Evolutionary conservation across 2,113 vertebrate genomes (phyloP).

Genomic region (Nicator chloris): DNA sequence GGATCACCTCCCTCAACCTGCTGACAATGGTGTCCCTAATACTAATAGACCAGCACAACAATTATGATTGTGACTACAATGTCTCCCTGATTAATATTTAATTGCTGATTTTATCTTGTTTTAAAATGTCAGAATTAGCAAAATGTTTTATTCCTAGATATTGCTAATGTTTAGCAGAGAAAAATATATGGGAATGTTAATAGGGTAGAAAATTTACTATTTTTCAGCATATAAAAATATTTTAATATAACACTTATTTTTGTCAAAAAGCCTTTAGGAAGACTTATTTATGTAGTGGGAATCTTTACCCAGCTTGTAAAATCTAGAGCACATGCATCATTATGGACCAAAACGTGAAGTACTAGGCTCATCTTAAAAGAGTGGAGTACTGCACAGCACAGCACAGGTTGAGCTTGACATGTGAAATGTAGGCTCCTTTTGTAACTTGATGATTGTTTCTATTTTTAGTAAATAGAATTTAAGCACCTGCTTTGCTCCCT

Average conservation of each 20-base stretch:
- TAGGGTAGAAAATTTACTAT: neutral
- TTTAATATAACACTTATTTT: neutral
- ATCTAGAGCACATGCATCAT: neutral
- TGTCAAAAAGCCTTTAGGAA: neutral
- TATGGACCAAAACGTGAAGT: neutral
- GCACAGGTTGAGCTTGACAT: neutral
- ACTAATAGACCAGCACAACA: neutral
- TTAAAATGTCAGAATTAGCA: neutral
- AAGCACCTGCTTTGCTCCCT: slow-evolving; percentile 30
- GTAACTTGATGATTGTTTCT: neutral
- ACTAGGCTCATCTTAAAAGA: neutral
- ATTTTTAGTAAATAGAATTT: slow-evolving; percentile 37
- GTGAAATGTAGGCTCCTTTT: neutral
- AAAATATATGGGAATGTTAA: neutral
- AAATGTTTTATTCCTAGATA: neutral
- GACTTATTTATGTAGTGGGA: neutral
- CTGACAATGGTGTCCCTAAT: neutral
- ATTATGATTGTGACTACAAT: neutral
- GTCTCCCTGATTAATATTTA: neutral
- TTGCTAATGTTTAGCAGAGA: neutral
- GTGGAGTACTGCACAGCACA: neutral
- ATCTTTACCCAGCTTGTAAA: neutral
- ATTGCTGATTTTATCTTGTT: neutral
- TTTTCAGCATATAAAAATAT: neutral
- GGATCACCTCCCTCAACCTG: neutral